These are phyloP conservation scores for Diaperis boleti DNA, from an alignment of 2,888 invertebrate genomes.

Conservation along the genomic window DNA sequence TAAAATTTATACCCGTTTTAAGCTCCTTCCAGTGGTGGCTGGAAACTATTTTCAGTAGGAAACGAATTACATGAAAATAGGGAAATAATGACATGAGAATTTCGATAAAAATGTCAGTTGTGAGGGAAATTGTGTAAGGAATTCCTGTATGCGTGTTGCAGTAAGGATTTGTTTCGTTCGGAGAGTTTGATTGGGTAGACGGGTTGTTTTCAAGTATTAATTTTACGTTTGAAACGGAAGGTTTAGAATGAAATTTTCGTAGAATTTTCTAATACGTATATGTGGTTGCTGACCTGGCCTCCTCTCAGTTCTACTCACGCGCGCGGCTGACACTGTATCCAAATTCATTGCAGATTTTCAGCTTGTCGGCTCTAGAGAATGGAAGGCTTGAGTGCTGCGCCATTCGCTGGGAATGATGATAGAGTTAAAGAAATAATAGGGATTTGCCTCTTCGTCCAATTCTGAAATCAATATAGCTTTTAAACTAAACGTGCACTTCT, in stretches of 20 bases:
- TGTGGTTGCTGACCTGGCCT: conserved; percentile 52
- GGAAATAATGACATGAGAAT: background rate
- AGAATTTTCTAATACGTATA: conserved; percentile 43
- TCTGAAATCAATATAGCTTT: conserved; percentile 64
- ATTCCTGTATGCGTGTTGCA: conserved; percentile 1
- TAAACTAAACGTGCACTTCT: conserved; percentile 59
- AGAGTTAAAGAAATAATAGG: conserved; percentile 66
- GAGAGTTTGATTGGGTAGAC: conserved; percentile 4
- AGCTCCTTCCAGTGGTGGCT: background rate
- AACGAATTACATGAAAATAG: background rate
- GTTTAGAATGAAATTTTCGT: conserved; percentile 22
- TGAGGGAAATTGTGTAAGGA: background rate
- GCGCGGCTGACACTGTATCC: conserved; percentile 61
- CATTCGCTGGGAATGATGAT: conserved; percentile 65
- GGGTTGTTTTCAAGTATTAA: conserved; percentile 19
- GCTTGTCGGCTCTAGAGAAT: conserved; percentile 65
- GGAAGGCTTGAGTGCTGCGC: conserved; percentile 64
- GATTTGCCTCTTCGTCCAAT: conserved; percentile 63
- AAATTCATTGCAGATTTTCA: conserved; percentile 68
- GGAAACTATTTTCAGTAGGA: background rate
- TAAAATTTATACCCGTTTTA: background rate
- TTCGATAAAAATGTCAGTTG: background rate
- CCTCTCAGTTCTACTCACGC: conserved; percentile 55
- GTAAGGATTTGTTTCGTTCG: conserved; percentile 8
- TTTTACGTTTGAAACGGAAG: conserved; percentile 10